Base-by-base conservation (phyloP, 2,113 vertebrate species). In the Cyphomyrus discorhynchus region DNA sequence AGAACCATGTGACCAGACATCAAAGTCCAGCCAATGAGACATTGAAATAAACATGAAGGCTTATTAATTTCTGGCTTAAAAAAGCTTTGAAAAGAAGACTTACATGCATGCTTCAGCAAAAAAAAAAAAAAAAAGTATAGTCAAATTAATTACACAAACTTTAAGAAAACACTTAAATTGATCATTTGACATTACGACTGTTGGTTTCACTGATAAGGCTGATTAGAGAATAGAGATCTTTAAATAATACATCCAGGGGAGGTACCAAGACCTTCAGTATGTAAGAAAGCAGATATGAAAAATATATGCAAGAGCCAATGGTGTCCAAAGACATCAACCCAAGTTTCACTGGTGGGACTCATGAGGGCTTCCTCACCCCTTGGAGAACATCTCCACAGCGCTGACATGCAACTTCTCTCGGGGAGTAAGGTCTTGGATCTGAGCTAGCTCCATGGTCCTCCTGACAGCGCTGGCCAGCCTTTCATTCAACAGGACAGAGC, bases 331-430 rank as follows among this genome's bases (percentile, higher is more conserved):
- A 80, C 35, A 80, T 77, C 15, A 47, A 47, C 15, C 21, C 45
- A 84, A 84, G 19, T 47, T 82, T 84, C 39, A 24, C 21, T 47
- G 45, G 19, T 31, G n/a, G 46, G 7, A 77, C 39, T 4, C 39
- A 42, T 35, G 3, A n/a, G 21, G 45, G 46, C 47, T 24, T 13
- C 77, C 96, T 96, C 93, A 99, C 98, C 98, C 98, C 6, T 88
- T 95, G 56, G 98, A 97, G 92, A 98, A 97, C 47, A 94, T 89
- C 74, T 98, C 96, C 88, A 99, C 7, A 0, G 98, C 98, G 13
- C 94, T 91, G 11, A 97, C 97, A 0, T 99, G 98, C 17, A 97
- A 94, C 91, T 46, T 96, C 93, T 99, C 98, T 90, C 98, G 91
- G 58, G 92, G 93, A 0, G 96, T 96, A 91, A 99, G 93, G 0